These are phyloP conservation scores for Nemopilema nomurai DNA, from an alignment of 30 jellyfish, hydroid and myxozoan genomes.

Conservation along the genomic window DNA sequence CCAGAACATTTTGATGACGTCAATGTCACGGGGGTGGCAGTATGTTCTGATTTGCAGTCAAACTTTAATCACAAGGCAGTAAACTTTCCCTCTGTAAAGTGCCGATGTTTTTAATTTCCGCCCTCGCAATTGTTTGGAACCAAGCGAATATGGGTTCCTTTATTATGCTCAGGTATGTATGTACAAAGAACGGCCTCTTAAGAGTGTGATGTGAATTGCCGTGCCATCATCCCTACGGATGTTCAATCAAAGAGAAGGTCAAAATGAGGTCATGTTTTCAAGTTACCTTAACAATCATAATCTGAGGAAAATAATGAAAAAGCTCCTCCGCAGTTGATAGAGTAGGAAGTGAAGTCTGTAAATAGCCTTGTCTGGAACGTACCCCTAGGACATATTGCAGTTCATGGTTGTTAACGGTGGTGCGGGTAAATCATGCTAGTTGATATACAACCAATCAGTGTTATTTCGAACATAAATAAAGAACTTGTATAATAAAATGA, in stretches of 20 bases:
- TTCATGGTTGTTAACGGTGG: no score
- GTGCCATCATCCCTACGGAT: not conserved
- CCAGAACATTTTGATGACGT: not conserved
- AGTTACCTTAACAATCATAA: not conserved
- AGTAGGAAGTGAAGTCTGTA: no score
- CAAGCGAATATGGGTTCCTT: not conserved
- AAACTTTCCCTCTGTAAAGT: not conserved
- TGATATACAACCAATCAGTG: no score
- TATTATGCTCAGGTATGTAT: not conserved
- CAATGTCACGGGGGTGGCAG: not conserved
- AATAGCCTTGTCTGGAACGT: no score
- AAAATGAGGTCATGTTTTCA: not conserved
- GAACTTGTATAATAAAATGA: no score
- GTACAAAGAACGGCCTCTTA: not conserved
- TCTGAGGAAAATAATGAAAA: not conserved
- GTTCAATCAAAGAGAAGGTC: not conserved
- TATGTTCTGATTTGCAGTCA: not conserved
- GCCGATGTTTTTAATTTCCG: not conserved
- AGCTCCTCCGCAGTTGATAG: not conserved
- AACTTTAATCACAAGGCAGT: not conserved
- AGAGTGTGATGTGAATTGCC: not conserved
- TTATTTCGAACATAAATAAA: no score
- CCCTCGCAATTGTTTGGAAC: not conserved
- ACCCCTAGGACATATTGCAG: no score
- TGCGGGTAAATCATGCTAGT: no score